A percentile compares a stretch with the other conserved stretches of the same genome.
phyloP scores from a whole-genome alignment of 1,140 invertebrate genomes.

The Diploscapter pachys region DNA sequence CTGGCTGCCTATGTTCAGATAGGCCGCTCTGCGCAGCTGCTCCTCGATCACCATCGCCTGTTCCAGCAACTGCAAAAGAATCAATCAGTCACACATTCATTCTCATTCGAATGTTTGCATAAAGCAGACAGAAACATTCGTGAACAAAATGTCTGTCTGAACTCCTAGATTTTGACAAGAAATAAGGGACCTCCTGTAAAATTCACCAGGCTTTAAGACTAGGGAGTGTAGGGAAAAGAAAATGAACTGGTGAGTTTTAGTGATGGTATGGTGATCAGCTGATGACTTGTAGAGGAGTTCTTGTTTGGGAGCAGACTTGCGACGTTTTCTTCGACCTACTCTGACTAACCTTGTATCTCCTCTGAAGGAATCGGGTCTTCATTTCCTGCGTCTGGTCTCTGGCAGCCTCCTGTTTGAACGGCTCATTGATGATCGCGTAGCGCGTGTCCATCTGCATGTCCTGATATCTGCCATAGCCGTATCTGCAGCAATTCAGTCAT shows the following conservation, averaged over 20 bases:
- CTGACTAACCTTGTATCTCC: background rate
- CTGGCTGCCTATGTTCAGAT: constrained; percentile 78
- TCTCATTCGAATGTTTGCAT: constrained; percentile 8
- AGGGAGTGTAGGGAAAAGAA: too few relatives aligned
- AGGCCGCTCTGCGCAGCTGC: constrained; percentile 73
- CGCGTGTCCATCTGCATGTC: background rate
- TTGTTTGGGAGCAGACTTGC: background rate
- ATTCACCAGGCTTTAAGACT: too few relatives aligned
- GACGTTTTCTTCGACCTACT: background rate
- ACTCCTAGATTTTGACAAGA: too few relatives aligned
- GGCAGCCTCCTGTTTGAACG: background rate
- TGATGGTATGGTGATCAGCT: too few relatives aligned
- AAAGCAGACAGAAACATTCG: too few relatives aligned
- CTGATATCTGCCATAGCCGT: background rate
- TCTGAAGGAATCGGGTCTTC: constrained; percentile 76
- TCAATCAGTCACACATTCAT: background rate
- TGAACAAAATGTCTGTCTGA: too few relatives aligned
- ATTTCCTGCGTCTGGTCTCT: constrained; percentile 92
- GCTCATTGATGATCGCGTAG: background rate
- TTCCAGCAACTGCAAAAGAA: constrained; percentile 8
- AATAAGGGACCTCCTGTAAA: constrained; percentile 33
- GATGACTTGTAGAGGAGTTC: background rate
- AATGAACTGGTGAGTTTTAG: too few relatives aligned
- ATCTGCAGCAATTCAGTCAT: background rate
- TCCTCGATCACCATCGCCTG: background rate